Base-by-base conservation (phyloP, 1,140 invertebrate genomes). In the Macrocentrus cingulum region DNA sequence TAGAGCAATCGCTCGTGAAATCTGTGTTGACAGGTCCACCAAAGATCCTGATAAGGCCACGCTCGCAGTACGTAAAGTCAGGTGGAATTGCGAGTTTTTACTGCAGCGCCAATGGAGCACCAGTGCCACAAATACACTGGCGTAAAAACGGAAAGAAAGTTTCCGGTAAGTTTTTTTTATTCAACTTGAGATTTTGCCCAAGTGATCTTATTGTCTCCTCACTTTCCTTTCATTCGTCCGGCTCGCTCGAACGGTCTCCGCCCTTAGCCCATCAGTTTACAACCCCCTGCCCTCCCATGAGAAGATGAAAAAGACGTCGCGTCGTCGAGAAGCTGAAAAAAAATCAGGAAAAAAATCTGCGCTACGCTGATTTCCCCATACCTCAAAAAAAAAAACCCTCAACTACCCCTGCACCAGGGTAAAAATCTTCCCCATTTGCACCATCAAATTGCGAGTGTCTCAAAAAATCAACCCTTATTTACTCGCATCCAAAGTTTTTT, bases 1-100 rank as follows among this genome's bases (percentile, higher is more conserved):
- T 9, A 15, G 22, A 34, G 19, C 3, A 49, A 16, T 34, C 13
- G 45, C 16, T 48, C 29, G 6, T 2, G 8, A 48, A 20, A 64
- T 55, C 69, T 76, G 67, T 80, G 77, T 80, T 75, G 75, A 62
- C 86, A 96, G 94, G 94, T 87, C 93, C 93, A 45, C 92, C 93
- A 59, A 89, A 92, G 82, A 93, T 97, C 71, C 87, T 91, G 65
- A 88, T 89, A 68, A 87, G 87, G 68, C 94, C 94, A 7, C 84
- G 87, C 59, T 91, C 94, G 72, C 91, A 94, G 69, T 88, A 89
- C 67, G 95, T 97, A 23, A 87, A 89, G 56, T 90, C 88, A 49
- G 92, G 92, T 53, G 90, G 90, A n/a, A 91, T 94, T 52, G 95
- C 95, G 1, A 91, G 91, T 36, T 97, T 98, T 83, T 95, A 94